Base-by-base conservation (phyloP, 2,113 vertebrate species). In the Microcebus tavaratra region DNA sequence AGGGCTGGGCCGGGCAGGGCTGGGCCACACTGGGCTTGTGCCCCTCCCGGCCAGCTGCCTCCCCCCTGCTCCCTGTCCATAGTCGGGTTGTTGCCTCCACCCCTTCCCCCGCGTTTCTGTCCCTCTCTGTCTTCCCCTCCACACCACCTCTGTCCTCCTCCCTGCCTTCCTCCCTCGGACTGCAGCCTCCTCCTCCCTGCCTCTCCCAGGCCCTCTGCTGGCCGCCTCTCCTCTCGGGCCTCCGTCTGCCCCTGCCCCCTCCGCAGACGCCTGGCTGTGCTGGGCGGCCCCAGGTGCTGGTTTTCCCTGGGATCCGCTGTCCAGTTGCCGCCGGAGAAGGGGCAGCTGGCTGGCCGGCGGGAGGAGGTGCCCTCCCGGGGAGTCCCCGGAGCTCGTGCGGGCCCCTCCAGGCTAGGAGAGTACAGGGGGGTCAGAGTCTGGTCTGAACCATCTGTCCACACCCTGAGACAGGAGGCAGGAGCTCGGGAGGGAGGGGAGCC, bases 361-460 rank as follows among this genome's bases (percentile, higher is more conserved):
- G 97, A 95, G 96, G 48, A 94, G 85, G 55, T 48, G 18, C 73
- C 91, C 70, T 95, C 97, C 97, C 50, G 87, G 96, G 94, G 97
- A 89, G 50, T 81, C 63, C 93, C 95, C 0, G 21, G 88, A 90
- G 45, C 63, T 88, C 93, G 67, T 1, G 72, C 61, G 39, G 87
- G 88, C 91, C 90, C 87, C 98, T 97, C 80, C 95, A 68, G 96
- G 97, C 95, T 14, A 31, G 50, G 94, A 92, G 68, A 55, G 0
- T 75, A 96, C 95, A 93, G 39, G 90, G 0, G 12, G 65, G 45
- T 85, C 86, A 98, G 97, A 73, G 11, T 94, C 80, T 96, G 92
- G 55, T 21, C 83, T 11, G n/a, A 98, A 92, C 97, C 98, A 97
- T 98, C 97, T 98, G 97, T 97, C 96, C 76, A 0, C 3, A 11